phyloP scores from a whole-genome alignment of 2,888 invertebrate species.

The Caenorhabditis imperialis region DNA sequence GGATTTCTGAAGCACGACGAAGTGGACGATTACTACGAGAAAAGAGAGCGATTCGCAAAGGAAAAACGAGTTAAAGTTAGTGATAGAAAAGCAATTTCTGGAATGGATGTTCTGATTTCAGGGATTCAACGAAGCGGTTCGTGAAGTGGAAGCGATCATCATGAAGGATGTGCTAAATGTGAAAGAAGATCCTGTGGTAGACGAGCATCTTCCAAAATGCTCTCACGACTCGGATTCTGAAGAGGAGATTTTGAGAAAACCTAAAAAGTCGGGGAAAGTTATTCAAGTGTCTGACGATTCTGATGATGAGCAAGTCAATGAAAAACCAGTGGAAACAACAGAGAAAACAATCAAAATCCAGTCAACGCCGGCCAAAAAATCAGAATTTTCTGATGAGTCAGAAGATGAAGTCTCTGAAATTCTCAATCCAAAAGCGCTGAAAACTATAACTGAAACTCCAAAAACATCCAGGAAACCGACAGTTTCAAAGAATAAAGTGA shows the following conservation, averaged over 20 bases:
- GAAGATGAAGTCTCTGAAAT: neutral
- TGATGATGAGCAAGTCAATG: neutral
- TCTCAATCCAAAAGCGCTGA: neutral
- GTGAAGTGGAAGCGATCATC: constrained; percentile 19
- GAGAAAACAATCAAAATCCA: constrained; percentile 4
- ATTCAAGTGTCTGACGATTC: too few species aligned
- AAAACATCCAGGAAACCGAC: too few species aligned
- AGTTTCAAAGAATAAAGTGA: neutral
- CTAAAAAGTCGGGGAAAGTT: neutral
- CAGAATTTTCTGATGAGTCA: neutral
- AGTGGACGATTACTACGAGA: constrained; percentile 35
- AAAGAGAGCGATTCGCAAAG: constrained; percentile 22
- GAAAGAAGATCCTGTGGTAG: neutral
- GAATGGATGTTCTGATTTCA: constrained; percentile 1
- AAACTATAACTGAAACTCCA: neutral
- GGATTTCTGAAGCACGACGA: constrained; percentile 18
- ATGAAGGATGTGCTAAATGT: constrained; percentile 6
- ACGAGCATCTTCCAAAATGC: too few species aligned
- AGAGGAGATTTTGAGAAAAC: neutral
- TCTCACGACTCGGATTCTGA: too few species aligned
- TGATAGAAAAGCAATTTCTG: neutral
- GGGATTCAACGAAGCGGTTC: constrained; percentile 36
- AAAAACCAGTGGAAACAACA: neutral
- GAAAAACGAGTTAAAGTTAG: constrained; percentile 21
- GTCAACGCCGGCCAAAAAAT: neutral